These are phyloP conservation scores for Cephalotes varians DNA, from an alignment of 2,888 invertebrate genomes.

Conservation along the genomic window DNA sequence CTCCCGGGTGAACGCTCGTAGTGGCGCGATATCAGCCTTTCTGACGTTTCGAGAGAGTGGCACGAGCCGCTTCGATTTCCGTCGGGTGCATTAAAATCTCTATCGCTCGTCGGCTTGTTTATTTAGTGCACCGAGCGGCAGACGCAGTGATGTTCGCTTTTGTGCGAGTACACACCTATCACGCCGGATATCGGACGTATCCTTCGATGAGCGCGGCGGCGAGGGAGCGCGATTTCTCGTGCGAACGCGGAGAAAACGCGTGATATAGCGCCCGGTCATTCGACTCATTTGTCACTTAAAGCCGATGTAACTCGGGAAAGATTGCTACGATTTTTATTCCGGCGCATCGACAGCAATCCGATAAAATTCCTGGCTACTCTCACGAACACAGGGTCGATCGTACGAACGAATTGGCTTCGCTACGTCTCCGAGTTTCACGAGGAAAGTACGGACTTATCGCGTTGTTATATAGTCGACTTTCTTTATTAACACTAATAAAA, in stretches of 20 bases:
- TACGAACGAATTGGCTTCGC: constrained; percentile 6
- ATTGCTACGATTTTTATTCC: constrained; percentile 14
- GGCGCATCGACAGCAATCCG: neutral
- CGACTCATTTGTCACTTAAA: constrained; percentile 35
- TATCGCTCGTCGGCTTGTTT: constrained; percentile 64
- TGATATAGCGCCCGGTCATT: constrained; percentile 24
- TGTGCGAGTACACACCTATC: constrained; percentile 14
- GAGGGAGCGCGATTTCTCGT: constrained; percentile 14
- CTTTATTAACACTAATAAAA: constrained; percentile 35
- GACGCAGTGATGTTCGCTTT: constrained; percentile 1
- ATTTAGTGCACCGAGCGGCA: constrained; percentile 60
- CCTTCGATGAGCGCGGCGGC: neutral
- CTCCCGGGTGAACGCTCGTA: constrained; percentile 5
- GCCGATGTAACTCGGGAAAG: constrained; percentile 11
- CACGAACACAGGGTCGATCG: neutral
- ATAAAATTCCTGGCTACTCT: constrained; percentile 1
- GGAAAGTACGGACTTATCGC: neutral
- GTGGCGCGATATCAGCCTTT: constrained; percentile 44
- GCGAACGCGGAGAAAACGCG: neutral
- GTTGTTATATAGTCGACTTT: neutral
- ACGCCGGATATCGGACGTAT: constrained; percentile 31
- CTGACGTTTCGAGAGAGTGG: constrained; percentile 70
- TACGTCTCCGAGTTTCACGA: neutral
- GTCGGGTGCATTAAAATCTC: constrained; percentile 62
- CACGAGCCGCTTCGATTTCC: constrained; percentile 66